A percentile compares a stretch with the other conserved stretches of the same genome.
Conservation (phyloP, 2,113 vertebrate genomes). For the Ictalurus punctatus region DNA sequence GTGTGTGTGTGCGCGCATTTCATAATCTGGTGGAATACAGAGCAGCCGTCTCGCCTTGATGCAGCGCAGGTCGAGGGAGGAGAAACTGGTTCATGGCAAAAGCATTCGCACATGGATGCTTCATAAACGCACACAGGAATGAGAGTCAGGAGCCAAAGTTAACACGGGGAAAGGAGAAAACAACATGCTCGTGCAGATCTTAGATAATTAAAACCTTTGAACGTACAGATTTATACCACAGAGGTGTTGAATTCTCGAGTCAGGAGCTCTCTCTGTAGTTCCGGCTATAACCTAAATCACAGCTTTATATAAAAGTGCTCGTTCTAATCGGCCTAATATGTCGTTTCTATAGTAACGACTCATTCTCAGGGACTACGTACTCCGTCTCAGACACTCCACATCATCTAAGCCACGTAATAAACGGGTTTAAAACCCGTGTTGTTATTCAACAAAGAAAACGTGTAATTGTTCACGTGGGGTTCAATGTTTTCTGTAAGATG, state of each 20-base stretch:
- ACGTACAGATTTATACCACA: background rate
- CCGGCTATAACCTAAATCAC: background rate
- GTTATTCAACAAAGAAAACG: background rate
- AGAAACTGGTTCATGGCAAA: background rate
- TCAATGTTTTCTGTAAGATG: background rate
- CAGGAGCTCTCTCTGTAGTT: background rate
- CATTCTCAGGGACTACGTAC: background rate
- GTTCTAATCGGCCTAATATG: background rate
- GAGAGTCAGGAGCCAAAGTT: constrained; percentile 16
- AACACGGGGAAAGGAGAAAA: background rate
- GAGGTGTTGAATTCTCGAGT: background rate
- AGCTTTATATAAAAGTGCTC: background rate
- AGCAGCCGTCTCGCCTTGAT: background rate
- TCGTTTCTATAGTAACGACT: background rate
- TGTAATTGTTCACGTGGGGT: background rate
- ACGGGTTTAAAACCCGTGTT: background rate
- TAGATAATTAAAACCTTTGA: background rate
- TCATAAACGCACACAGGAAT: background rate
- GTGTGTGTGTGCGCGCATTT: background rate
- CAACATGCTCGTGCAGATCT: background rate
- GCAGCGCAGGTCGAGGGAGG: background rate
- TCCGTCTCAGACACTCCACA: too few species aligned
- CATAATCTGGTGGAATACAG: background rate
- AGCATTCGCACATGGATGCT: constrained; percentile 11
- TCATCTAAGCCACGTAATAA: background rate